Evolutionary conservation across 2,888 invertebrate species (phyloP), one percentile per base, ranked within the genome.

Genomic region (Xestobium rufovillosum): DNA sequence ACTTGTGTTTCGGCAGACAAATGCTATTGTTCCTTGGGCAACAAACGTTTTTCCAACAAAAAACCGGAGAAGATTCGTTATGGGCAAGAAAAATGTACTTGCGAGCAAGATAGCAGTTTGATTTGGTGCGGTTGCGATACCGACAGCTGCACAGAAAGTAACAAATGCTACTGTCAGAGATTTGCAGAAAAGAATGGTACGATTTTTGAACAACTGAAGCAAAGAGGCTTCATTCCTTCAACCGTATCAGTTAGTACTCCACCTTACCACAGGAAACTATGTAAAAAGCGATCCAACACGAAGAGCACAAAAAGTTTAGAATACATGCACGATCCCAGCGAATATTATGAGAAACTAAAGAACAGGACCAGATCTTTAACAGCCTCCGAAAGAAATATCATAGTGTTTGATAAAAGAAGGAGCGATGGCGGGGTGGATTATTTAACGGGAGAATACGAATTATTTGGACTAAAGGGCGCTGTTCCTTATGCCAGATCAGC

Each of bases 71-170:
- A 41, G 49, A 17, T 25, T 55, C 47, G 74, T 75, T 1, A 67
- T 73, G 41, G 71, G 71, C 1, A 73, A 44, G 49, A n/a, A 38
- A 49, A n/a, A 53, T 55, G 30, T 27, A 3, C 32, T 30, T 6
- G 33, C 36, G 9, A 42, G 25, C 4, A 10, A 19, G 12, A 17
- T 33, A 9, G 9, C 25, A 43, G 51, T 1, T 43, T 65, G 1
- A 69, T 70, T 2, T 79, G 75, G 54, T 90, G 89, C 53, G 83
- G 80, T 10, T 85, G 84, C 57, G 85, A 85, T 53, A 86, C 88
- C 0, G 89, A 90, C 59, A 87, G 86, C 53, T 91, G 90, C 56
- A 76, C 83, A 0, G 87, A 86, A 47, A 82, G 83, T 51, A 88
- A 88, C 60, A 89, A 89, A 61, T 90, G 90, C 57, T 90, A 90